A percentile compares a stretch with the other conserved stretches of the same genome.
Evolutionary conservation across 2,888 invertebrate species (phyloP).

Genomic region (Ametastegia equiseti): DNA sequence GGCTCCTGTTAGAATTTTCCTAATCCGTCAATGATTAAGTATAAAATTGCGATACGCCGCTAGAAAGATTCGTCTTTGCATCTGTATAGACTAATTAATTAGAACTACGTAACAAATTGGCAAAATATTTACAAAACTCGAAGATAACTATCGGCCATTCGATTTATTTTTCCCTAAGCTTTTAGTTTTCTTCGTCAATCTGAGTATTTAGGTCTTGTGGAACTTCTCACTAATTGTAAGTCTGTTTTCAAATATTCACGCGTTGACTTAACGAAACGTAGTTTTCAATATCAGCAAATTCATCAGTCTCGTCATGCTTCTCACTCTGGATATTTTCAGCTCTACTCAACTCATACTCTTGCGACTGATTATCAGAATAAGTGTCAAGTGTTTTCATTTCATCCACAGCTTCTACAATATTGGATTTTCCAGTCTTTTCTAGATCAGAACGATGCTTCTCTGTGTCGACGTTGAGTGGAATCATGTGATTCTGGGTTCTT

Average conservation of each 20-base stretch:
- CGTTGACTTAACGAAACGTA: conserved; percentile 65
- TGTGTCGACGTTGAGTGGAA: background rate
- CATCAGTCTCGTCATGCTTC: conserved; percentile 55
- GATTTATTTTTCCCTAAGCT: background rate
- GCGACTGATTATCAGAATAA: background rate
- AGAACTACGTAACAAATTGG: background rate
- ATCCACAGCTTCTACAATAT: background rate
- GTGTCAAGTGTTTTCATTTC: background rate
- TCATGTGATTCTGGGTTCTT: background rate
- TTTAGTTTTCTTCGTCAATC: background rate
- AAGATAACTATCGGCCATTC: background rate
- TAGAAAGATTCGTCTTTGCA: background rate
- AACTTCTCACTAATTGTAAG: background rate
- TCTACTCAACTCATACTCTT: conserved; percentile 17
- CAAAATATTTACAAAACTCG: background rate
- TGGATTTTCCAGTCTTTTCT: background rate
- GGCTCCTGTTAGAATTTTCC: background rate
- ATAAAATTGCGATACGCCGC: background rate
- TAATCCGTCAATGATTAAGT: background rate
- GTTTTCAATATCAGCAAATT: conserved; percentile 63
- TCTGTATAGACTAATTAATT: background rate
- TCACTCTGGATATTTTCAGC: background rate
- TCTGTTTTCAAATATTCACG: background rate
- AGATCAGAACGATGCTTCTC: background rate
- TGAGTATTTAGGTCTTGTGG: background rate